phyloP scores from a whole-genome alignment of 2,113 vertebrate genomes.

The Melanerpes aurifrons region DNA sequence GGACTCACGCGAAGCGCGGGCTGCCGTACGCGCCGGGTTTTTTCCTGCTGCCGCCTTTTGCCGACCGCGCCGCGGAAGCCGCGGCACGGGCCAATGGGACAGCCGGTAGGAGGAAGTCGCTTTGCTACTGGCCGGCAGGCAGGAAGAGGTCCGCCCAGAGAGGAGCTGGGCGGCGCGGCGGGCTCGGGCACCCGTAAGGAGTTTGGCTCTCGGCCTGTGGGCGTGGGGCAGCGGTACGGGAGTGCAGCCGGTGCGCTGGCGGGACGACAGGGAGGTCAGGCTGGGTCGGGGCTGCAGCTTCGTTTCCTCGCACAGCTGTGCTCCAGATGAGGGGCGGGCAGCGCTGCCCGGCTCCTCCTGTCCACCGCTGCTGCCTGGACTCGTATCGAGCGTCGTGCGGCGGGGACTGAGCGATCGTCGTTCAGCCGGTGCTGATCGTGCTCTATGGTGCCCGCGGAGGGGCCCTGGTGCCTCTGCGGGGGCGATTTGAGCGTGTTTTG shows the following conservation, averaged over 20 bases:
- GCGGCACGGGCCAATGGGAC: neutral
- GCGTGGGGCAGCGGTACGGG: neutral
- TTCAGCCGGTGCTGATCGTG: neutral
- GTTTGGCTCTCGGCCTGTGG: neutral
- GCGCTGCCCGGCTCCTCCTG: too few species aligned
- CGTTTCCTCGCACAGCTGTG: neutral
- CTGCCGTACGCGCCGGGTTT: neutral
- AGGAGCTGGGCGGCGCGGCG: neutral
- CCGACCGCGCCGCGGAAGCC: neutral
- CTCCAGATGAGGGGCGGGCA: neutral
- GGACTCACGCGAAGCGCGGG: neutral
- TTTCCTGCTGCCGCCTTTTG: conserved; percentile 35
- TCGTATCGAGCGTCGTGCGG: neutral
- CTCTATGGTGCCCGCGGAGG: neutral
- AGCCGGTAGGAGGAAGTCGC: neutral
- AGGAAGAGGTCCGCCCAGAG: neutral
- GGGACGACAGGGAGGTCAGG: neutral
- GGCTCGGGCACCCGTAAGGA: too few species aligned
- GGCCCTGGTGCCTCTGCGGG: too few species aligned
- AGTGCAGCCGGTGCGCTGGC: neutral
- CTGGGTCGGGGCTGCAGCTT: too few species aligned
- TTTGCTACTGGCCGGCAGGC: neutral
- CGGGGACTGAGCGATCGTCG: neutral
- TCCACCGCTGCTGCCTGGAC: neutral
- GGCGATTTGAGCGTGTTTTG: too few species aligned